A percentile compares a stretch with the other conserved stretches of the same genome.
These are phyloP conservation scores for Blastobasis adustella DNA, from an alignment of 2,888 invertebrate genomes.

Conservation along the genomic window DNA sequence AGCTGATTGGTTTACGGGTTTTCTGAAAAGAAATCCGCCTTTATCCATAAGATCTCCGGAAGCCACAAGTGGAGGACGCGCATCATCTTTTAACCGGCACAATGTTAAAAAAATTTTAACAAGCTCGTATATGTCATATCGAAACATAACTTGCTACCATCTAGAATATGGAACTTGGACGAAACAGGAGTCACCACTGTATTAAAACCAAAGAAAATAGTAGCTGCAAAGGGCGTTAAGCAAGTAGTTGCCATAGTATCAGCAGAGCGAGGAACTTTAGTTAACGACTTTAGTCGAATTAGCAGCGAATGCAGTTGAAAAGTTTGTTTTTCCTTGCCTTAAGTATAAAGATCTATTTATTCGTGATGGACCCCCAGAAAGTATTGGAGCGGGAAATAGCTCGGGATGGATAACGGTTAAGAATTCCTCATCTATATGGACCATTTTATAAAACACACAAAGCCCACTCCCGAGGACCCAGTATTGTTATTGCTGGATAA, in stretches of 20 bases:
- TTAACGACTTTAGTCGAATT: conserved; percentile 15
- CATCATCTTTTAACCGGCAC: conserved; percentile 8
- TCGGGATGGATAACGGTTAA: conserved; percentile 30
- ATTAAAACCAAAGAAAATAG: conserved; percentile 18
- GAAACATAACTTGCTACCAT: conserved; percentile 12
- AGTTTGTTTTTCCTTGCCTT: conserved; percentile 24
- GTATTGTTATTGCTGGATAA: conserved; percentile 30
- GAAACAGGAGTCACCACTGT: conserved; percentile 25
- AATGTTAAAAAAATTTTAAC: conserved; percentile 12
- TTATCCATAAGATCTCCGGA: conserved; percentile 8
- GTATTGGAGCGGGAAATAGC: conserved; percentile 28
- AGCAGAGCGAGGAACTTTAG: conserved; percentile 18
- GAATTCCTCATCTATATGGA: conserved; percentile 25
- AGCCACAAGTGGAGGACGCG: conserved; percentile 5
- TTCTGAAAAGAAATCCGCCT: conserved; percentile 10
- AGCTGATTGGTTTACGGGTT: conserved; percentile 11
- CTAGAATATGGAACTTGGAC: conserved; percentile 22
- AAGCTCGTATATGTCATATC: conserved; percentile 11
- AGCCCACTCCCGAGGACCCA: conserved; percentile 15
- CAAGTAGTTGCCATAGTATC: conserved; percentile 18
- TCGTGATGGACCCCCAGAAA: conserved; percentile 24
- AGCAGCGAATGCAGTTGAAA: conserved; percentile 15
- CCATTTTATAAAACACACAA: conserved; percentile 25
- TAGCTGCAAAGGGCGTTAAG: conserved; percentile 16
- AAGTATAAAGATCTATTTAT: conserved; percentile 20